Evolutionary conservation across 53 echinoderm and acorn worm genomes (phyloP), one percentile per base, ranked within the genome.

Genomic region (Echinometra lucunter): DNA sequence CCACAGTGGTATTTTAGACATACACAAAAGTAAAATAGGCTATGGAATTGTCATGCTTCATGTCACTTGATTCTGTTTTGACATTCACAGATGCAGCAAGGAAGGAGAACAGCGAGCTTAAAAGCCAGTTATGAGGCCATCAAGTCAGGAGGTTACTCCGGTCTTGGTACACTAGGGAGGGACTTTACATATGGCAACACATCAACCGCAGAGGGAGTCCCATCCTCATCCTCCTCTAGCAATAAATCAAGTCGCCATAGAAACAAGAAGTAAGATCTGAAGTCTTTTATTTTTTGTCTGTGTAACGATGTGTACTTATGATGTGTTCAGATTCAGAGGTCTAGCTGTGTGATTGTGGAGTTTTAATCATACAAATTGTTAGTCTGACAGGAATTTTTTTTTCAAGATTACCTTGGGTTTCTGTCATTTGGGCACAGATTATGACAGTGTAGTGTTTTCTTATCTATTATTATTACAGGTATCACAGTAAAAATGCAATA

Each of bases 71-170:
- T 19, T 19, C 38, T 21, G 8, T 16, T 85, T 49, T 85, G 45
- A 47, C 40, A 47, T 81, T 81, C 21, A 3, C 70, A 99, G 99
- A 99, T 99, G 99, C 98, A 98, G 57, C 99, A 98, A 74, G 99
- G 99, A 18, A 96, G 99, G 45, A 96, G 99, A 91, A 99, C 99
- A 55, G 99, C 99, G 66, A 99, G 99, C 82, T 80, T 99, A 66
- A 98, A 98, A 37, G 99, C 99, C 35, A 99, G 98, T 87, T 99
- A 97, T 66, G 99, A 98, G 70, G 99, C 99, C 49, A 94, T 99
- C 58, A 98, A 97, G 92, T 97, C 98, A 27, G 97, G 96, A 17
- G 98, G 97, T 35, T 98, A 98, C 95, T 94, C 95, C 57, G 98
- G 97, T 35, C 95, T 97, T 66, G 95, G 95, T 12, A 90, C 96